These are phyloP conservation scores for Odontocolon sp. DNA, from an alignment of 2,888 invertebrate genomes.

Conservation along the genomic window DNA sequence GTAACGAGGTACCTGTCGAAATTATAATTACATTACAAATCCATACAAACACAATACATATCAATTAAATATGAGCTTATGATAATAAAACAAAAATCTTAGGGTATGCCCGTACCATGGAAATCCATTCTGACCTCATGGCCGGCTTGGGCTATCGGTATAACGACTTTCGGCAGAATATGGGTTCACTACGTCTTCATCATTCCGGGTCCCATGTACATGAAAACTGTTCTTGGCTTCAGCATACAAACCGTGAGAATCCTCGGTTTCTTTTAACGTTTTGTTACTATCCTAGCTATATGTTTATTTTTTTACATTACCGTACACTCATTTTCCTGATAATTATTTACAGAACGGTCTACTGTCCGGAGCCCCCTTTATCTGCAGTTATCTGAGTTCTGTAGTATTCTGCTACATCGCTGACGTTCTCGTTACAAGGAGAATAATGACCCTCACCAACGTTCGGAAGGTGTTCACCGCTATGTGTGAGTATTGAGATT, in stretches of 20 bases:
- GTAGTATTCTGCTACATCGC: conserved; percentile 87
- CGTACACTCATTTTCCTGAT: not conserved
- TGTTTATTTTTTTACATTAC: not conserved
- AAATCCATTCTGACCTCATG: conserved; percentile 84
- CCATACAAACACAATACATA: not conserved
- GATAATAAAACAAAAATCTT: conserved; percentile 6
- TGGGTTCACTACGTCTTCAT: conserved; percentile 89
- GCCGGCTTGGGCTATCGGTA: conserved; percentile 87
- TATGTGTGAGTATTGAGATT: conserved; percentile 79
- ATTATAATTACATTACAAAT: not conserved
- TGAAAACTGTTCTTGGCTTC: conserved; percentile 87
- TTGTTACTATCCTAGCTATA: not conserved
- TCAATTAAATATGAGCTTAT: not conserved
- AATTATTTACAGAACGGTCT: conserved; percentile 84
- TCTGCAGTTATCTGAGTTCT: conserved; percentile 87
- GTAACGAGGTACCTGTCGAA: conserved; percentile 78
- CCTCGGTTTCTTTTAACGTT: not conserved
- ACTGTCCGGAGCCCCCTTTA: conserved; percentile 86
- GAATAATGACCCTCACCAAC: conserved; percentile 84
- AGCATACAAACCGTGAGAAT: conserved; percentile 84
- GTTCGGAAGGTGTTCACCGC: conserved; percentile 87
- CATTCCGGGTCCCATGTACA: conserved; percentile 87
- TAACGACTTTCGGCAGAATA: conserved; percentile 89
- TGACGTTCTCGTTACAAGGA: conserved; percentile 84
- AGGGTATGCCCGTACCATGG: conserved; percentile 85